These are phyloP conservation scores for Rhingia rostrata DNA, from an alignment of 2,888 invertebrate species.

Conservation along the genomic window DNA sequence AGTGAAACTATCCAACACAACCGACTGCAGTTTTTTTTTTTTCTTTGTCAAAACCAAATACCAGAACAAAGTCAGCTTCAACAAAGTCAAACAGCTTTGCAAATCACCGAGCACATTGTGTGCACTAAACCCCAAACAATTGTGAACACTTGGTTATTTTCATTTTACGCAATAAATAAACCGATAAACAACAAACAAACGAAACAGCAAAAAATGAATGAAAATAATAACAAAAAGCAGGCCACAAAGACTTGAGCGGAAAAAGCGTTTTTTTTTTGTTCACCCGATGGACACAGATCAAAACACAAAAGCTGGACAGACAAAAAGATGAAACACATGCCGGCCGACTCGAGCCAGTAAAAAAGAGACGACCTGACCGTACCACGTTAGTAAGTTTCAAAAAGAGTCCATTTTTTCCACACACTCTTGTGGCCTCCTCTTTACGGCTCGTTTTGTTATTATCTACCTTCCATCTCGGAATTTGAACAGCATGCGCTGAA, in stretches of 20 bases:
- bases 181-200: conserved; percentile 15
- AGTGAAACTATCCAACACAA: conserved; percentile 21
- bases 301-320: conserved; percentile 1
- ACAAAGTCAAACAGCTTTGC: conserved; percentile 39
- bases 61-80: conserved; percentile 18
- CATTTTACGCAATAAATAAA: conserved; percentile 39
- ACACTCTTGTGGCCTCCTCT: conserved; percentile 1
- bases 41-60: conserved; percentile 20
- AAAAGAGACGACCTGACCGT: conserved; percentile 12
- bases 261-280: neutral
- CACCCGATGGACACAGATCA: conserved; percentile 10
- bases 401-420: conserved; percentile 24
- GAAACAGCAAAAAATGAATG: conserved; percentile 5
- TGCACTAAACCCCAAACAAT: conserved; percentile 25
- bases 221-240: conserved; percentile 5
- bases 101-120: conserved; percentile 38
- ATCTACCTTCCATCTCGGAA: neutral
- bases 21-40: conserved; percentile 1
- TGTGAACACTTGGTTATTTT: conserved; percentile 23
- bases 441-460: conserved; percentile 2
- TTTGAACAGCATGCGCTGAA: conserved; percentile 47
- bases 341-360: conserved; percentile 2
- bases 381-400: conserved; percentile 29
- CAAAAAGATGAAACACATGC: conserved; percentile 36
- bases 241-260: neutral